Percentiles rank a stretch among this genome's conserved stretches.
Evolutionary conservation across 2,113 vertebrate species (phyloP).

Genomic region (Mesembrinibis cayennensis): DNA sequence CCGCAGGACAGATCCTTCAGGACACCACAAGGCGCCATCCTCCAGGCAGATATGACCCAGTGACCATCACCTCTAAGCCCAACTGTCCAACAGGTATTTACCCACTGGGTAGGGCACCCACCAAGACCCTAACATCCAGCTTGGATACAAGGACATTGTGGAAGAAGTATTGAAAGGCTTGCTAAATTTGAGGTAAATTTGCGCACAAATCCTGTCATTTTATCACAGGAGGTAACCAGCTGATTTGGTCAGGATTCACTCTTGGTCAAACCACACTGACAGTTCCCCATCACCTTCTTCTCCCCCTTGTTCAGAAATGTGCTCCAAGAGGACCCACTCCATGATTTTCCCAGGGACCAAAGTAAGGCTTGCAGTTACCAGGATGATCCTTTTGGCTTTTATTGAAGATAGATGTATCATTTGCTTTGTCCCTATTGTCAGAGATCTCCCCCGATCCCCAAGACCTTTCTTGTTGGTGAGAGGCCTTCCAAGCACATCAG

Average conservation of each 20-base stretch:
- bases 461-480: background rate
- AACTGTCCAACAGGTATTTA: background rate
- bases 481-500: background rate
- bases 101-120: background rate
- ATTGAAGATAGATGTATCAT: background rate
- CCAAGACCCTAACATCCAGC: background rate
- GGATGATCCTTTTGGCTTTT: background rate
- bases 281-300: background rate
- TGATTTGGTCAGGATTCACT: background rate
- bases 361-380: background rate
- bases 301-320: background rate
- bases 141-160: background rate
- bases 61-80: background rate
- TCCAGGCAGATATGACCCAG: background rate
- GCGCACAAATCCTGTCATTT: background rate
- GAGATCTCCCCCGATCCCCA: rapidly evolving
- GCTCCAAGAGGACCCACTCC: background rate
- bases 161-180: background rate
- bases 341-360: background rate
- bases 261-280: background rate
- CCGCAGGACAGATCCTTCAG: background rate
- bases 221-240: background rate
- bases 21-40: background rate
- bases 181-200: background rate
- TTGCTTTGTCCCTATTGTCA: background rate